Conservation (phyloP, 2,113 vertebrate species). For the Pao palembangensis region DNA sequence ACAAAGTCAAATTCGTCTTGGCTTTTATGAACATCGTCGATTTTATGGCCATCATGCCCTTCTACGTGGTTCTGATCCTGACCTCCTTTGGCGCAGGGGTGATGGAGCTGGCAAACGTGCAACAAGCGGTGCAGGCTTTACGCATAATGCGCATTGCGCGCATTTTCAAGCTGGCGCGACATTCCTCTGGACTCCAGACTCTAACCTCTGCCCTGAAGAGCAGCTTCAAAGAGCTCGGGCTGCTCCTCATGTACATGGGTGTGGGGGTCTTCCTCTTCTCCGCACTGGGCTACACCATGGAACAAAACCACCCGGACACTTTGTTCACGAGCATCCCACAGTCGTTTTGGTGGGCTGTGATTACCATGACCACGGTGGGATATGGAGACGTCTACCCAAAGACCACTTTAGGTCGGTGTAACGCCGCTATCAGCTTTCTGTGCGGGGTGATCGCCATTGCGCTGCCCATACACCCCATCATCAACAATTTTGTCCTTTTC, state of each 20-base stretch:
- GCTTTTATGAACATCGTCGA: constrained; percentile 97
- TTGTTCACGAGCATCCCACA: constrained; percentile 98
- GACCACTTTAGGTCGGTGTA: constrained; percentile 92
- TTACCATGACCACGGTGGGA: constrained; percentile 98
- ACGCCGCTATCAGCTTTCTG: constrained; percentile 95
- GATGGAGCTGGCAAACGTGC: constrained; percentile 91
- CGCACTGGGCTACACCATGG: constrained; percentile 94
- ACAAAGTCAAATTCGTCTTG: constrained; percentile 84
- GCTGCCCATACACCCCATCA: constrained; percentile 96
- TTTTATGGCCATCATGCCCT: constrained; percentile 92
- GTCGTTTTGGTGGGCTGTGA: constrained; percentile 99
- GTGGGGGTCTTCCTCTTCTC: constrained; percentile 97
- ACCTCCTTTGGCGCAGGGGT: constrained; percentile 86
- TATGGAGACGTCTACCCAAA: constrained; percentile 98
- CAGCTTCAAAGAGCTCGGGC: constrained; percentile 92
- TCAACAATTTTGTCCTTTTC: constrained; percentile 96
- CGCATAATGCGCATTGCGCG: constrained; percentile 94
- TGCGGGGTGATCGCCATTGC: constrained; percentile 97
- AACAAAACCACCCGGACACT: constrained; percentile 94
- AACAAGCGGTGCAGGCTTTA: constrained; percentile 94
- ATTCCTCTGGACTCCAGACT: constrained; percentile 93
- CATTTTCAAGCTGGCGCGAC: constrained; percentile 95
- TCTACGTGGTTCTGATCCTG: constrained; percentile 88
- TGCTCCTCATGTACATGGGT: constrained; percentile 96
- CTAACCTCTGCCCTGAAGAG: constrained; percentile 93